These are phyloP conservation scores for Minunthozetes semirufus DNA, from an alignment of 2,888 invertebrate genomes.

Conservation along the genomic window DNA sequence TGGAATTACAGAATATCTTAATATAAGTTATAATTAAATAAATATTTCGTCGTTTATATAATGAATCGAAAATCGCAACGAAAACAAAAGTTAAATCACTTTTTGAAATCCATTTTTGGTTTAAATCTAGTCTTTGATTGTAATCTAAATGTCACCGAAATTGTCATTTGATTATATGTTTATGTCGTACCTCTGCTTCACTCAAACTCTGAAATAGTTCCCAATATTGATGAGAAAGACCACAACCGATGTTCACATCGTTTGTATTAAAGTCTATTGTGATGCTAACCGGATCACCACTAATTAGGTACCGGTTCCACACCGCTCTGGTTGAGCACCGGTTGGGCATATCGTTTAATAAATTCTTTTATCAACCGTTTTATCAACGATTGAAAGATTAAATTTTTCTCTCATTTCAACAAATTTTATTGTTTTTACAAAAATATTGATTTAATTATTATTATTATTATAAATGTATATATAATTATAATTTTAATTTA, in stretches of 20 bases:
- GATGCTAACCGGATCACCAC: neutral
- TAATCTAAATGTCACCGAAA: neutral
- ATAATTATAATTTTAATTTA: slow-evolving; percentile 6
- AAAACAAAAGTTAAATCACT: neutral
- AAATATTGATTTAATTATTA: neutral
- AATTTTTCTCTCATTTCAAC: neutral
- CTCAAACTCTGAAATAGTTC: neutral
- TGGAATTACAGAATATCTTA: slow-evolving; percentile 24
- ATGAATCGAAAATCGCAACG: slow-evolving; percentile 23
- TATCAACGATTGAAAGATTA: no score
- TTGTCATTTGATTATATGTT: neutral
- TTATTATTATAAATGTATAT: neutral
- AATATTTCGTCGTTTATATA: neutral
- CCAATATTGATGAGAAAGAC: neutral
- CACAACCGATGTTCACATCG: neutral
- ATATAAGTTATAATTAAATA: slow-evolving; percentile 13
- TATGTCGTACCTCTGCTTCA: neutral
- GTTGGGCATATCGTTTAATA: neutral
- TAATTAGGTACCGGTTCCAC: neutral
- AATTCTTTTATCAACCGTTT: neutral
- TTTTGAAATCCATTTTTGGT: neutral
- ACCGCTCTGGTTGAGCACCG: neutral
- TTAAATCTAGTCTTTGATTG: slow-evolving; percentile 21
- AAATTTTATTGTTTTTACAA: neutral
- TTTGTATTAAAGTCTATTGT: neutral